Evolutionary conservation across 2,113 vertebrate genomes (phyloP).

Genomic region (Archocentrus centrarchus): DNA sequence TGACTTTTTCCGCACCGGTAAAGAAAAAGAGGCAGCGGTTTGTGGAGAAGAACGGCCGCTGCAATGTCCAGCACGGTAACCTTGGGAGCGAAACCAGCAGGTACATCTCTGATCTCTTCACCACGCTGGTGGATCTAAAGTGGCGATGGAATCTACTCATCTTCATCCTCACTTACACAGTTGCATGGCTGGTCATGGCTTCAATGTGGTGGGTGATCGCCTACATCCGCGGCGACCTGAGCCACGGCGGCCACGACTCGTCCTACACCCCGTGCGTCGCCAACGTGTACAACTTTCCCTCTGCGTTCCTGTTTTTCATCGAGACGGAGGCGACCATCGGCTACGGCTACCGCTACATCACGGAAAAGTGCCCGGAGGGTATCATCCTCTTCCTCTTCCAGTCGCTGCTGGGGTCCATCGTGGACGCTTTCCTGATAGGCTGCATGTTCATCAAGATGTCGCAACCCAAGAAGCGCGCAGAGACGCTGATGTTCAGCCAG

Average conservation of each 20-base stretch:
- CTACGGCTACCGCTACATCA: conserved; percentile 89
- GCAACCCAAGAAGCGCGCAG: conserved; percentile 90
- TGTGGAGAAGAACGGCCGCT: conserved; percentile 91
- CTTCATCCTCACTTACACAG: conserved; percentile 89
- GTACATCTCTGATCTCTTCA: conserved; percentile 89
- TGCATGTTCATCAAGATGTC: conserved; percentile 96
- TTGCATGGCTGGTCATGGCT: conserved; percentile 91
- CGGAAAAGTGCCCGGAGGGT: conserved; percentile 89
- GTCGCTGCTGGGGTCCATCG: conserved; percentile 89
- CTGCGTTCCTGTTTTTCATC: conserved; percentile 91
- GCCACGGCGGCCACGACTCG: conserved; percentile 75
- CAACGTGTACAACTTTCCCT: conserved; percentile 92
- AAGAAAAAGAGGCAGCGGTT: conserved; percentile 88
- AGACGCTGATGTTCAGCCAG: conserved; percentile 91
- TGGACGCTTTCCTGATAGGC: conserved; percentile 91
- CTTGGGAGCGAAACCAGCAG: conserved; percentile 88
- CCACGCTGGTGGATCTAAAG: conserved; percentile 91
- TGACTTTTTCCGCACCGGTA: conserved; percentile 77
- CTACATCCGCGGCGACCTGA: conserved; percentile 87
- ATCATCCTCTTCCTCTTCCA: conserved; percentile 92
- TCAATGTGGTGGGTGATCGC: conserved; percentile 94
- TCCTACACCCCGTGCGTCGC: conserved; percentile 87
- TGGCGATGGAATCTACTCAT: conserved; percentile 93
- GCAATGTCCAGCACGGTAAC: conserved; percentile 91
- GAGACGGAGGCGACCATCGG: conserved; percentile 92